phyloP scores from a whole-genome alignment of 2,888 invertebrate genomes.

The Achlya flavicornis region DNA sequence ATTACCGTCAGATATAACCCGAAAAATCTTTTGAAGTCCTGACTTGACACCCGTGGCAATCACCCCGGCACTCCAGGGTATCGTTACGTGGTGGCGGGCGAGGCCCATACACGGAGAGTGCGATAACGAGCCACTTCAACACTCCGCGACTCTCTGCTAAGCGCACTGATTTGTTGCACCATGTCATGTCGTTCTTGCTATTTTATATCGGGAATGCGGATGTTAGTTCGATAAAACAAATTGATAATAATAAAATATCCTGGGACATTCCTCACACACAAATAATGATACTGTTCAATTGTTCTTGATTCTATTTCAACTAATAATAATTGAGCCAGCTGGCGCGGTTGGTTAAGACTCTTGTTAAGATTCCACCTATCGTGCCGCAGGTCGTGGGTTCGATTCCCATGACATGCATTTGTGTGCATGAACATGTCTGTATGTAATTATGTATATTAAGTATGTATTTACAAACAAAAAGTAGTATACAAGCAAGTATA shows the following conservation, averaged over 20 bases:
- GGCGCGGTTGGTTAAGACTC: too few relatives aligned
- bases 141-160: slow-evolving; percentile 32
- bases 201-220: background rate
- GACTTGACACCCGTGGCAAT: slow-evolving; percentile 25
- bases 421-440: too few relatives aligned
- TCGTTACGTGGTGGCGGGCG: slow-evolving; percentile 35
- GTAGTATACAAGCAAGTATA: too few relatives aligned
- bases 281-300: too few relatives aligned
- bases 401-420: too few relatives aligned
- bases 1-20: background rate
- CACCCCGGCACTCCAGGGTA: slow-evolving; percentile 34
- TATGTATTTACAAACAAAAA: too few relatives aligned
- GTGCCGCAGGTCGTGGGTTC: too few relatives aligned
- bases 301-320: too few relatives aligned
- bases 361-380: too few relatives aligned
- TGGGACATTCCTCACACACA: too few relatives aligned
- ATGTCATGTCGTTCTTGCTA: slow-evolving; percentile 11
- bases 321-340: too few relatives aligned
- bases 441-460: too few relatives aligned
- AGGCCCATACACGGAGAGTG: slow-evolving; percentile 31
- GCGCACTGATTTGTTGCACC: slow-evolving; percentile 40
- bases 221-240: background rate
- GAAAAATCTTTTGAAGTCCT: background rate
- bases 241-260: background rate
- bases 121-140: slow-evolving; percentile 59